Evolutionary conservation across 2,113 vertebrate genomes (phyloP).

Genomic region (Galemys pyrenaicus): DNA sequence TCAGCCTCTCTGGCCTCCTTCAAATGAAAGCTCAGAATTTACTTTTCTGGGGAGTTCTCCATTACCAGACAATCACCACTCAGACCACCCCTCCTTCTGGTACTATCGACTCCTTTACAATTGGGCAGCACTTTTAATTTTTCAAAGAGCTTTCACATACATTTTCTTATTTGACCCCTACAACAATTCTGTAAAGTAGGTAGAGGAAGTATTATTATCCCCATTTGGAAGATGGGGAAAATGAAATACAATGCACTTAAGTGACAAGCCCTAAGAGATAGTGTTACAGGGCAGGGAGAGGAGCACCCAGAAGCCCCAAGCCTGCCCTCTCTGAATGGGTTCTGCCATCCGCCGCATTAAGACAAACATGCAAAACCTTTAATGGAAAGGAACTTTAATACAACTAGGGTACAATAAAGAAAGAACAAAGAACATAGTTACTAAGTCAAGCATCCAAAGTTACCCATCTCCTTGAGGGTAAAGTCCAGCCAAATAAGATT

Average conservation of each 20-base stretch:
- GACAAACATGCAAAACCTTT: too few relatives aligned
- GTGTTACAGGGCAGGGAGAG: too few relatives aligned
- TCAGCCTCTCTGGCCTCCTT: background rate
- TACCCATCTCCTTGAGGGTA: too few relatives aligned
- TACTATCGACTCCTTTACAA: conserved; percentile 72
- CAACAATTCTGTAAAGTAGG: conserved; percentile 68
- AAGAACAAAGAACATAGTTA: too few relatives aligned
- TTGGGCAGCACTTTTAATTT: conserved; percentile 78
- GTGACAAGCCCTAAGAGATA: conserved; percentile 55
- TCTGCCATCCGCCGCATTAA: too few relatives aligned
- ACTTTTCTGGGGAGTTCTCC: conserved; percentile 34
- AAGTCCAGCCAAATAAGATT: too few relatives aligned
- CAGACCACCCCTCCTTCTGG: background rate
- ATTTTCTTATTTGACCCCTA: conserved; percentile 78
- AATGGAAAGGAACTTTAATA: too few relatives aligned
- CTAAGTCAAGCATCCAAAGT: too few relatives aligned
- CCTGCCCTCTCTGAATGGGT: too few relatives aligned
- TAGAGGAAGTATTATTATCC: conserved; percentile 71
- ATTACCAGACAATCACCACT: conserved; percentile 20
- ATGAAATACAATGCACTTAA: conserved; percentile 68
- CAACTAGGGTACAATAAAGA: too few relatives aligned
- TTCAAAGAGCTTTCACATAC: conserved; percentile 81
- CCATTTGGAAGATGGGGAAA: conserved; percentile 74
- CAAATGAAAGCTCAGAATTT: conserved; percentile 25
- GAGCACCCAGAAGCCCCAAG: too few relatives aligned